phyloP scores from a whole-genome alignment of 2,797 vertebrate genomes.

The Premnoplex brunnescens region DNA sequence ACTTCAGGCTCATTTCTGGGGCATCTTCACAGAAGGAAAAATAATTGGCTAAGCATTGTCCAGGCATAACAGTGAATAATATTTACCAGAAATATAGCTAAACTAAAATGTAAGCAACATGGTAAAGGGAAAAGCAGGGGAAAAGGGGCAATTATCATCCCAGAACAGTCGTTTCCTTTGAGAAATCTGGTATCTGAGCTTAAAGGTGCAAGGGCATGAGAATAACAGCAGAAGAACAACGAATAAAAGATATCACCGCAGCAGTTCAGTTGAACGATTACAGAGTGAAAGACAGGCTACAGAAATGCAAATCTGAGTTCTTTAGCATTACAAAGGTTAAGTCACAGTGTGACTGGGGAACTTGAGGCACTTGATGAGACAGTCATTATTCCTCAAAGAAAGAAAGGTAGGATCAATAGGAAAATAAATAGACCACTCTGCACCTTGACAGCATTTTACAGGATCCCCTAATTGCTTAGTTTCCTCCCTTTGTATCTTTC shows the following conservation, averaged over 20 bases:
- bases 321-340: constrained; percentile 46
- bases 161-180: not conserved
- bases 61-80: not conserved
- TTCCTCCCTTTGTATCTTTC: constrained; percentile 11
- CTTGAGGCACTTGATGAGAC: not conserved
- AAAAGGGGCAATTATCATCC: not conserved
- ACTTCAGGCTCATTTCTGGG: not conserved
- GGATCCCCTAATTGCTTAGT: not conserved
- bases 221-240: not conserved
- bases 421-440: constrained; percentile 28
- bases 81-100: not conserved
- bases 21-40: not conserved
- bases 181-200: not conserved
- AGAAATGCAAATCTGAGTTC: constrained; percentile 12
- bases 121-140: not conserved
- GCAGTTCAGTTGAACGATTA: not conserved
- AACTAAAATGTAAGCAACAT: not conserved
- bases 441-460: constrained; percentile 27
- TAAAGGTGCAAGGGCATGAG: not conserved
- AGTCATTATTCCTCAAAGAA: constrained; percentile 16
- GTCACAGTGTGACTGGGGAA: not conserved
- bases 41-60: not conserved
- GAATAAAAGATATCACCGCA: not conserved
- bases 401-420: constrained; percentile 13
- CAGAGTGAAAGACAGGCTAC: not conserved